Base-by-base conservation (phyloP, 1,140 invertebrate species). In the Wasmannia auropunctata region DNA sequence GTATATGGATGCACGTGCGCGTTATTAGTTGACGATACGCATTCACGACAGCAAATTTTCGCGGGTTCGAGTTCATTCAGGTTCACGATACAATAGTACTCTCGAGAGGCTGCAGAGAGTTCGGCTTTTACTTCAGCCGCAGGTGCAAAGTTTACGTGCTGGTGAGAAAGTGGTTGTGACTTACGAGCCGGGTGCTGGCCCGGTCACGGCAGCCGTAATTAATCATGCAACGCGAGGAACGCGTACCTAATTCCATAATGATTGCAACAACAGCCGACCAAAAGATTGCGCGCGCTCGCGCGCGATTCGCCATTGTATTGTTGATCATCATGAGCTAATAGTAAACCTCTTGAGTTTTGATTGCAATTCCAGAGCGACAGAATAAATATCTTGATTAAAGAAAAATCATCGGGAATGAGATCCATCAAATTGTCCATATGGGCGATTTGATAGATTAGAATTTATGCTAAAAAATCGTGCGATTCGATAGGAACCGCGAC, bases 161-260 rank as follows among this genome's bases (percentile, higher is more conserved):
- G 76, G 25, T 63, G 86, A 80, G 72, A 88, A 86, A 88, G 77
- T 80, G 76, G 60, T 58, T 69, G 69, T 86, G 87, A 88, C 76
- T 88, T 88, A 88, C 54, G 85, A 88, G 76, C 76, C 67, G 56
- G 60, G 58, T 28, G 85, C n/a, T 22, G 49, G 62, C 40, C 85
- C 62, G 22, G 49, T 58, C 77, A n/a, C 34, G 31, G 51, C 51
- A 49, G 40, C 34, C 28, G 72, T 69, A 43, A 88, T 88, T 88
- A 88, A 88, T 88, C 87, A 84, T 87, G 51, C 54, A 28, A 3
- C 56, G 43, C 28, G 14, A 11, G 6, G 51, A 67, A 54, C 85
- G 85, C 77, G 70, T 74, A 87, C 34, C 85, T 87, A 87, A 88
- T 88, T 83, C 56, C 37, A 31, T 75, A 76, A 77, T 76, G 46